Percentiles rank a stretch among this genome's conserved stretches.
Evolutionary conservation across 1,140 invertebrate species (phyloP).

Genomic region (Mya arenaria): DNA sequence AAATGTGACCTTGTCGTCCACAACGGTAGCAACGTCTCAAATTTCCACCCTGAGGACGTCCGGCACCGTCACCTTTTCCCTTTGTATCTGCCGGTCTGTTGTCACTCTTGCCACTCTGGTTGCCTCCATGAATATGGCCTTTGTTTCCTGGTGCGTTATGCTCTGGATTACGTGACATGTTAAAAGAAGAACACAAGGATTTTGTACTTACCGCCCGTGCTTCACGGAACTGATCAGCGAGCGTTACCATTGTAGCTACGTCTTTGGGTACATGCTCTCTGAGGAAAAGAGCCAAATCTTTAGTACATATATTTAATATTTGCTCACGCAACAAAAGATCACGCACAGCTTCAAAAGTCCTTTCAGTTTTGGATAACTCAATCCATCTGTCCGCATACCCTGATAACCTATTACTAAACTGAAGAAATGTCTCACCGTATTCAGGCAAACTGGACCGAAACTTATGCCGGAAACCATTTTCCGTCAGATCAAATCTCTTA

Average conservation of each 20-base stretch:
- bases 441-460: slow-evolving; percentile 53
- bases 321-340: slow-evolving; percentile 33
- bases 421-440: slow-evolving; percentile 46
- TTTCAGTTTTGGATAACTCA: neutral
- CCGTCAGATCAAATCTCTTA: slow-evolving; percentile 56
- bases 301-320: slow-evolving; percentile 13
- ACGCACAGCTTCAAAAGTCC: neutral
- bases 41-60: neutral
- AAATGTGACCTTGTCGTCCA: neutral
- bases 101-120: neutral
- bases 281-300: slow-evolving; percentile 22
- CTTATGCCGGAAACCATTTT: slow-evolving; percentile 53
- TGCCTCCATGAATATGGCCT: too few relatives aligned
- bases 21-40: neutral
- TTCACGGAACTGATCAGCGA: slow-evolving; percentile 53
- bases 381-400: slow-evolving; percentile 23
- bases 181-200: neutral
- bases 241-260: slow-evolving; percentile 37
- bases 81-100: neutral
- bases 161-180: neutral
- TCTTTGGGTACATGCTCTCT: slow-evolving; percentile 32
- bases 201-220: neutral
- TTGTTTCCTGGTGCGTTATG: neutral
- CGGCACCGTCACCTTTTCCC: neutral
- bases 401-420: slow-evolving; percentile 13